Evolutionary conservation across 2,888 invertebrate species (phyloP).

Genomic region (Pemphredon lugubris): DNA sequence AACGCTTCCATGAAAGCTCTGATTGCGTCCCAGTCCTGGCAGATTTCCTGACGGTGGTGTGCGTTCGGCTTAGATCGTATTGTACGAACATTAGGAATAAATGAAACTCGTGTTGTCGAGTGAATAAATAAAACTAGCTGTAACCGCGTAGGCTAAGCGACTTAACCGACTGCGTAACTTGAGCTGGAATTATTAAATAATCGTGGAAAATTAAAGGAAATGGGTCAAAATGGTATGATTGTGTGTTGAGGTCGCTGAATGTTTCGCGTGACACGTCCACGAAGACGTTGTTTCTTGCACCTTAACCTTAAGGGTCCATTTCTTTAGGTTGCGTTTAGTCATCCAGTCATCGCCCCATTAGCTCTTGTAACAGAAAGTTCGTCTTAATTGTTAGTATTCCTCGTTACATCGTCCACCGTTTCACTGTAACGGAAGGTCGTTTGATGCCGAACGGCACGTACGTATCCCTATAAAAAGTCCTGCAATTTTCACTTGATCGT

Average conservation of each 20-base stretch:
- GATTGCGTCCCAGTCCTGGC: conserved; percentile 71
- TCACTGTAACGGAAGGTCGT: neutral
- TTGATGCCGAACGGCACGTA: no score
- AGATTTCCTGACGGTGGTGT: conserved; percentile 68
- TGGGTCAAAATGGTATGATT: neutral
- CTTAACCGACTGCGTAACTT: conserved; percentile 55
- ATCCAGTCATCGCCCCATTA: conserved; percentile 1
- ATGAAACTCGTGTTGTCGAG: conserved; percentile 44
- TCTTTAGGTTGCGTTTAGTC: conserved; percentile 48
- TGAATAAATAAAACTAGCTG: conserved; percentile 43
- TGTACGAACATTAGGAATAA: conserved; percentile 39
- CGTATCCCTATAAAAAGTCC: no score
- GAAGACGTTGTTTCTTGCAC: conserved; percentile 33
- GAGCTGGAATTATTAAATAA: conserved; percentile 42
- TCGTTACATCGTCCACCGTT: conserved; percentile 2
- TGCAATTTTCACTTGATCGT: no score
- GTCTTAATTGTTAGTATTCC: conserved; percentile 5
- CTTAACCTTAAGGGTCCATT: conserved; percentile 61
- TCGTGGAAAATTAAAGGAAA: conserved; percentile 9
- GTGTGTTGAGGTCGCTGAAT: neutral
- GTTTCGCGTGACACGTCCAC: conserved; percentile 16
- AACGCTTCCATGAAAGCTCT: conserved; percentile 68
- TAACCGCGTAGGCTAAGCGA: conserved; percentile 56
- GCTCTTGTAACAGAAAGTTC: conserved; percentile 16
- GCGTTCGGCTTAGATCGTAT: conserved; percentile 63